A percentile compares a stretch with the other conserved stretches of the same genome.
phyloP scores from a whole-genome alignment of 2,888 invertebrate species.

The Baccha elongata region DNA sequence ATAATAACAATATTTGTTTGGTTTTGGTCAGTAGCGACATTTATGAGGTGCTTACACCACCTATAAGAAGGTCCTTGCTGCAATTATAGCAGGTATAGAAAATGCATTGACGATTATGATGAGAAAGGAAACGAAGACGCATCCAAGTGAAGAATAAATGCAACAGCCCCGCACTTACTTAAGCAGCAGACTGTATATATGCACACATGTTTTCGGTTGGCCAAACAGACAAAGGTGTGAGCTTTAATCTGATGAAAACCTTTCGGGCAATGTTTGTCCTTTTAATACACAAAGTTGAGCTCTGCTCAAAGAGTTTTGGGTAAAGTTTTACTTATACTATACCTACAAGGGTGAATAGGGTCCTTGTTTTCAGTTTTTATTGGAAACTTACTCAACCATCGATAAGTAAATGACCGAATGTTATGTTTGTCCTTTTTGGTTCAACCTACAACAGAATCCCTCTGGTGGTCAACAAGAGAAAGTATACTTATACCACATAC shows the following conservation, averaged over 20 bases:
- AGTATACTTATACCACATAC: background rate
- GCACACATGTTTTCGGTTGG: constrained; percentile 69
- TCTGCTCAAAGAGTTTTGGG: constrained; percentile 29
- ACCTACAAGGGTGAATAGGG: background rate
- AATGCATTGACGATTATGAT: background rate
- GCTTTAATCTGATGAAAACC: constrained; percentile 65
- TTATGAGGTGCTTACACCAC: constrained; percentile 70
- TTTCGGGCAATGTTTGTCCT: constrained; percentile 51
- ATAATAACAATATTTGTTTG: constrained; percentile 67
- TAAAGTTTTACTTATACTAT: constrained; percentile 35
- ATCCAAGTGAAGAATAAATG: constrained; percentile 12
- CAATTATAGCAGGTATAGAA: too few species aligned
- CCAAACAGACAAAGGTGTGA: constrained; percentile 64
- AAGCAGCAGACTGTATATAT: constrained; percentile 36
- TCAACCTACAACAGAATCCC: constrained; percentile 21
- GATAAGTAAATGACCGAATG: constrained; percentile 71
- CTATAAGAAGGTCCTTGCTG: constrained; percentile 21
- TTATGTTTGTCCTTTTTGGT: constrained; percentile 65
- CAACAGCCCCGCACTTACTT: constrained; percentile 14
- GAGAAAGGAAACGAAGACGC: background rate
- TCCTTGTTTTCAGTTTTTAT: constrained; percentile 54
- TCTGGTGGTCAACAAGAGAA: constrained; percentile 37
- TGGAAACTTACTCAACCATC: constrained; percentile 71
- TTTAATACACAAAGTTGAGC: constrained; percentile 30
- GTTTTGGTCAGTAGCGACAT: constrained; percentile 67